Evolutionary conservation across 2,888 invertebrate species (phyloP).

Genomic region (Eugnorisma glareosa): DNA sequence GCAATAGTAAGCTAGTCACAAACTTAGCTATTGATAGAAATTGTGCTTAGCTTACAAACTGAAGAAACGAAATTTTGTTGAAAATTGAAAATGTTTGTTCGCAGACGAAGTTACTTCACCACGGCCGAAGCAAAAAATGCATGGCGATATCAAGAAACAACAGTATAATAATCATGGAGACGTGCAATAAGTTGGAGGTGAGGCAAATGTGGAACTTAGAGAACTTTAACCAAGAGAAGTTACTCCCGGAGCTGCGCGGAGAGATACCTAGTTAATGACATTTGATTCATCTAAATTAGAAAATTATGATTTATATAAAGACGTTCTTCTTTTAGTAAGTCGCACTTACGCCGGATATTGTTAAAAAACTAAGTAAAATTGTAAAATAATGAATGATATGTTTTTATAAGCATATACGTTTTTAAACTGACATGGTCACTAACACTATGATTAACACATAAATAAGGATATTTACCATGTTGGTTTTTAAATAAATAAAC

Average conservation of each 20-base stretch:
- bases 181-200: slow-evolving; percentile 92
- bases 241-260: slow-evolving; percentile 78
- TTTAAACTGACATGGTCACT: no score
- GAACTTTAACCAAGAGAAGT: slow-evolving; percentile 93
- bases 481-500: no score
- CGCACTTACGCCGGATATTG: no score
- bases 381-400: no score
- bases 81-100: slow-evolving; percentile 55
- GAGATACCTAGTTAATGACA: no score
- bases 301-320: no score
- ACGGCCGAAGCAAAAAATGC: slow-evolving; percentile 98
- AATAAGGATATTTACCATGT: no score
- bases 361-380: no score
- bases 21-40: background rate
- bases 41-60: background rate
- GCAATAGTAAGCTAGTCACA: slow-evolving; percentile 16
- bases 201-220: slow-evolving; percentile 96
- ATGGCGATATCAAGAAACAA: slow-evolving; percentile 95
- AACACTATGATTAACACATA: no score
- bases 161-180: slow-evolving; percentile 95
- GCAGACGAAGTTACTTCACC: slow-evolving; percentile 93
- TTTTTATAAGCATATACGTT: no score
- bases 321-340: no score
- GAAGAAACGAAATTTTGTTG: background rate
- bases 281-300: no score